Conservation (phyloP, 2,113 vertebrate species). For the Tragelaphus imberbis region DNA sequence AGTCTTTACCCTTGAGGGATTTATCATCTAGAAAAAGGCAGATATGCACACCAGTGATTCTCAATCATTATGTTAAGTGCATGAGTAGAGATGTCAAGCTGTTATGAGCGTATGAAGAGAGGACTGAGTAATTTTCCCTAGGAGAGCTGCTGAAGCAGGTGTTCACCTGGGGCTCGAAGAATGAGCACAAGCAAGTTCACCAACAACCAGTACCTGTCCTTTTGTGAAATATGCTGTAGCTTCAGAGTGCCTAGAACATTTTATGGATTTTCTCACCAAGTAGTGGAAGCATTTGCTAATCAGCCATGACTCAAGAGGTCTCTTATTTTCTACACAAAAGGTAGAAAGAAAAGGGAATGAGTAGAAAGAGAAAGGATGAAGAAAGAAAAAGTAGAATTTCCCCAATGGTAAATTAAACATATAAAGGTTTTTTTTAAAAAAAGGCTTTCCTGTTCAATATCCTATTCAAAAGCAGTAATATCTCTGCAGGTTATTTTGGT, state of each 20-base stretch:
- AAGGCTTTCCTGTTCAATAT: slow-evolving; percentile 72
- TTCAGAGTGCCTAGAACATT: neutral
- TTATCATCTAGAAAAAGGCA: neutral
- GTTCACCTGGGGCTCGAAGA: neutral
- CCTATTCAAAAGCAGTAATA: slow-evolving; percentile 71
- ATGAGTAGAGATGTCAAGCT: slow-evolving; percentile 18
- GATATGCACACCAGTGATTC: neutral
- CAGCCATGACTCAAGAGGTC: neutral
- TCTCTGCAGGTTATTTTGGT: slow-evolving; percentile 77
- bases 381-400: slow-evolving; percentile 55
- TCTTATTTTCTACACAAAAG: slow-evolving; percentile 53
- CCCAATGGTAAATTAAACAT: slow-evolving; percentile 77
- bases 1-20: neutral
- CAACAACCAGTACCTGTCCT: neutral
- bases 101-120: neutral
- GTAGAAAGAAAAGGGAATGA: neutral
- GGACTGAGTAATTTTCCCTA: neutral
- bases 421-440: slow-evolving; percentile 30
- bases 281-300: neutral
- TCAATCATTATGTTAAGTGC: neutral
- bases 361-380: slow-evolving; percentile 44
- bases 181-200: neutral
- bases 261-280: neutral
- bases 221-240: neutral
- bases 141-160: neutral